A percentile compares a stretch with the other conserved stretches of the same genome.
Evolutionary conservation across 2,113 vertebrate genomes (phyloP).

Genomic region (Origma solitaria): DNA sequence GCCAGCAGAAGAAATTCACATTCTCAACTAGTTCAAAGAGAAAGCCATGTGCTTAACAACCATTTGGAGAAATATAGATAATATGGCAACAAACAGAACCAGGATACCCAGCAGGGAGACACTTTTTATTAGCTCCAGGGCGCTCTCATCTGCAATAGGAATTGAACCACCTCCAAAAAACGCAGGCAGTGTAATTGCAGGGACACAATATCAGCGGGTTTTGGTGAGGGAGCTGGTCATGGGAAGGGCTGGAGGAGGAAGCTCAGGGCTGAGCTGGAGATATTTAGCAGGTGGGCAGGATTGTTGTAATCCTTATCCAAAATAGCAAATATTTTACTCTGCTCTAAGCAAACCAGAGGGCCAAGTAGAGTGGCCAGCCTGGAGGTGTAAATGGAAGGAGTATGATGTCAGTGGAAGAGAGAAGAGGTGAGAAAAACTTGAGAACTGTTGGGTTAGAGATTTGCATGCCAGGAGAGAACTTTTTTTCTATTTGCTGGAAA

Average conservation of each 20-base stretch:
- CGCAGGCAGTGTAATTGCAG: background rate
- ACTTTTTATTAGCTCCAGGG: background rate
- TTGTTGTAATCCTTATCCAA: background rate
- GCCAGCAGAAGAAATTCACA: background rate
- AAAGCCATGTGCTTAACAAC: background rate
- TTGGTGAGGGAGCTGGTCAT: background rate
- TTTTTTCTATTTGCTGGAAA: background rate
- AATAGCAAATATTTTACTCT: background rate
- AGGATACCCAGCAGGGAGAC: background rate
- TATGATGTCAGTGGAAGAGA: too few relatives aligned
- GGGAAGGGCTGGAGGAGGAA: background rate
- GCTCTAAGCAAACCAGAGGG: background rate
- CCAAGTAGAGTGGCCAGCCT: background rate
- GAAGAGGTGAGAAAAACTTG: background rate
- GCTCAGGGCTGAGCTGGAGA: background rate
- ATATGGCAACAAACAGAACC: background rate
- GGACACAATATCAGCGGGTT: background rate
- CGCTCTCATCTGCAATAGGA: background rate
- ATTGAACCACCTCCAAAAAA: background rate
- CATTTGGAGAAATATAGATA: background rate
- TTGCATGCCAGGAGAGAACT: background rate
- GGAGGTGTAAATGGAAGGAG: background rate
- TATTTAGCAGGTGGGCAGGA: background rate
- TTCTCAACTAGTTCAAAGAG: background rate
- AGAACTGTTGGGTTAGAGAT: background rate